phyloP scores from a whole-genome alignment of 2,797 vertebrate species.

The Gymnoscopelus braueri region DNA sequence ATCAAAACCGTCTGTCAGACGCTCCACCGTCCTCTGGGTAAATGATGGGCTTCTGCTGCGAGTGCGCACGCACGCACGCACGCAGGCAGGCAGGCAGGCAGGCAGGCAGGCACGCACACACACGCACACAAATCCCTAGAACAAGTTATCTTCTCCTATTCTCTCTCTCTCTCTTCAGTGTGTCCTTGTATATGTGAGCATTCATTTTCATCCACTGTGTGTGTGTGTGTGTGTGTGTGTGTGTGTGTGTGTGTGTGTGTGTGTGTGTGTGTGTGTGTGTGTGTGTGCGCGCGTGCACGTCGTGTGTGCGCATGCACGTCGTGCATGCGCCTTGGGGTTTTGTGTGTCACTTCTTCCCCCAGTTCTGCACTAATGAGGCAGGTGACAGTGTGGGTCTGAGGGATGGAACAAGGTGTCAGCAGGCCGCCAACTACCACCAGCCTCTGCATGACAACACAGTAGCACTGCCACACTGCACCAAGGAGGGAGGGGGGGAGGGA shows the following conservation, averaged over 20 bases:
- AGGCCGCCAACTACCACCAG: constrained; percentile 53
- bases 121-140: constrained; percentile 36
- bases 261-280: constrained; percentile 19
- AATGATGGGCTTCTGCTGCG: constrained; percentile 51
- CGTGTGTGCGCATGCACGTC: no score
- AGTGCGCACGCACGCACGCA: constrained; percentile 25
- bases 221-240: constrained; percentile 25
- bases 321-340: constrained; percentile 8
- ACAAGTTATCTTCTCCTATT: constrained; percentile 54
- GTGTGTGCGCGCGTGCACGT: constrained; percentile 25
- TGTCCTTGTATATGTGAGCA: constrained; percentile 8
- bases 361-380: constrained; percentile 77
- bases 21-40: constrained; percentile 42
- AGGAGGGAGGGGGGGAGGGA: constrained; percentile 47
- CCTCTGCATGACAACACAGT: constrained; percentile 63
- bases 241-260: constrained; percentile 23
- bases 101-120: constrained; percentile 2
- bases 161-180: not conserved
- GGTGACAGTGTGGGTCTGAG: constrained; percentile 75
- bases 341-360: constrained; percentile 44
- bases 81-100: constrained; percentile 33
- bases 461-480: not conserved
- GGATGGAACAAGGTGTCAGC: constrained; percentile 70
- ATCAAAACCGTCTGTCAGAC: constrained; percentile 63
- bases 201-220: constrained; percentile 1